Base-by-base conservation (phyloP, 2,888 invertebrate species). In the Platerodrilus igneus region DNA sequence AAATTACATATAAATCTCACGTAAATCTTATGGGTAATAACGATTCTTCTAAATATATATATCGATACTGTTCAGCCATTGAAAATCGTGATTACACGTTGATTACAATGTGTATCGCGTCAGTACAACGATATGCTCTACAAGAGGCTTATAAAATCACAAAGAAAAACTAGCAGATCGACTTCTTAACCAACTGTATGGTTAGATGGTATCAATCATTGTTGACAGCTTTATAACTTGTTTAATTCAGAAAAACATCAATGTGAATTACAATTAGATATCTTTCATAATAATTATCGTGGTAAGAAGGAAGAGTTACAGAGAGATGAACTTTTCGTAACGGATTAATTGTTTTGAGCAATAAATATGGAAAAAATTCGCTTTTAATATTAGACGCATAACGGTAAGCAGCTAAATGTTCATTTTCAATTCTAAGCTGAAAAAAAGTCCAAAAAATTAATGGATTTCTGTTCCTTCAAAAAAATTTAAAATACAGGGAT, bases 201-300 rank as follows among this genome's bases (percentile, higher is more conserved):
- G 53, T 58, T 58, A 58, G 52, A 52, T 55, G 51, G 52, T 57
- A 62, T 62, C 62, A 60, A 62, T 62, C 62, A 62, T 58, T 46
- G 55, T 37, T 55, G 62, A 60, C 62, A 62, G 62, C 59, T 60
- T 60, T 58, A 60, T 59, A 60, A 60, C 60, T 59, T 53, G 52
- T 53, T 59, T 57, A 56, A 59, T 58, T 58, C 59, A 55, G 52
- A 54, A 60, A 57, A 56, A 55, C 59, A 59, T 58, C 58, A 57
- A 57, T 59, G 58, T 59, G 60, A 59, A 60, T 60, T 60, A 58
- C 58, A 51, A 58, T 57, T 50, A 55, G 51, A 56, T 54, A 55
- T 57, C 60, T 57, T 58, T 55, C 56, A 60, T 58, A 57, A 57
- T 59, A 59, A 62, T 60, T n/a, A n/a, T n/a, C n/a, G n/a, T n/a